These are phyloP conservation scores for Heliocidaris erythrogramma DNA, from an alignment of 35 echinoderm and acorn worm genomes.

Conservation along the genomic window DNA sequence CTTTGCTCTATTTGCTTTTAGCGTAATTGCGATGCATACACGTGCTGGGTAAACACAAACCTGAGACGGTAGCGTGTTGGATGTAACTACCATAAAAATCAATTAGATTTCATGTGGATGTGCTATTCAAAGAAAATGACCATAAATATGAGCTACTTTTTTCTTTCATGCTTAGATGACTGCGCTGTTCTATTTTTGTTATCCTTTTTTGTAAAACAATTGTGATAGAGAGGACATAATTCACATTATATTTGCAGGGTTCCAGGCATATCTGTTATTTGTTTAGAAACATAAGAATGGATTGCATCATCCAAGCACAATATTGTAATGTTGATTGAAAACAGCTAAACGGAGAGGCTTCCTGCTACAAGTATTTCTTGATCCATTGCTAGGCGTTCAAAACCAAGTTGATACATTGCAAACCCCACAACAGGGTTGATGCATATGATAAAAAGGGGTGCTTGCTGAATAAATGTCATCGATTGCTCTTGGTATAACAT, in stretches of 20 bases:
- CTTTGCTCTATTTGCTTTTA: slow-evolving; percentile 18
- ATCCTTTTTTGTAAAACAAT: background rate
- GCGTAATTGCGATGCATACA: background rate
- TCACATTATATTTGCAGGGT: background rate
- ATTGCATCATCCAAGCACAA: background rate
- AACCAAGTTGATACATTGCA: too few relatives aligned
- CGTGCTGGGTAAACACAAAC: background rate
- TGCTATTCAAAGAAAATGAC: background rate
- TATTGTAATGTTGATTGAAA: background rate
- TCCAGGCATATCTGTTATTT: background rate
- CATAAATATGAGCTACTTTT: background rate
- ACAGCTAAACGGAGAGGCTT: background rate
- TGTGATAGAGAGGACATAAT: background rate
- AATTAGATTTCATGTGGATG: slow-evolving; percentile 11
- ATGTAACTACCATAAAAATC: background rate
- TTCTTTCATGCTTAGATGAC: background rate
- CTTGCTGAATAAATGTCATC: too few relatives aligned
- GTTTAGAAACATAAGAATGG: background rate
- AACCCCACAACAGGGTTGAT: too few relatives aligned
- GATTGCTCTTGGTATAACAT: too few relatives aligned
- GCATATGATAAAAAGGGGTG: too few relatives aligned
- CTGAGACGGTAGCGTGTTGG: slow-evolving; percentile 6
- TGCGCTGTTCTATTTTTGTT: background rate
- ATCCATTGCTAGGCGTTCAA: too few relatives aligned
- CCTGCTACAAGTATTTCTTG: background rate